Conservation (phyloP, 1,140 invertebrate genomes). For the Octopus bimaculoides region DNA sequence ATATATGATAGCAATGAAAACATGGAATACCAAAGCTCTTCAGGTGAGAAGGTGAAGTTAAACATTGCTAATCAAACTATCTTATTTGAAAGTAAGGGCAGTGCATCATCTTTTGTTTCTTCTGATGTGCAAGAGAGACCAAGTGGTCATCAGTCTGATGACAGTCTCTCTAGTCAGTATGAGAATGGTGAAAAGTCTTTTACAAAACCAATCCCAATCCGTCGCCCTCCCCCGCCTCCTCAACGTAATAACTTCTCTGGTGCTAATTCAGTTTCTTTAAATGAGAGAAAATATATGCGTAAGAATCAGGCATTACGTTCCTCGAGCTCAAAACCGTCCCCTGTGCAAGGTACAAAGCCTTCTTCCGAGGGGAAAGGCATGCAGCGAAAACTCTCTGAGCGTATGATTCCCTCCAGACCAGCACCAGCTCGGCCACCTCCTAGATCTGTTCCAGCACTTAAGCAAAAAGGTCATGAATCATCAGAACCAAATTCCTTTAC, state of each 20-base stretch:
- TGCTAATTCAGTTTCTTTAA: slow-evolving; percentile 12
- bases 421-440: slow-evolving; percentile 26
- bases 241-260: slow-evolving; percentile 20
- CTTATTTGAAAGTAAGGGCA: background rate
- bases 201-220: slow-evolving; percentile 13
- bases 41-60: background rate
- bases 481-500: slow-evolving; percentile 40
- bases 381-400: slow-evolving; percentile 2
- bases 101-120: background rate
- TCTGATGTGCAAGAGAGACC: slow-evolving; percentile 15
- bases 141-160: slow-evolving; percentile 15
- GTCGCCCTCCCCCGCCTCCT: slow-evolving; percentile 32
- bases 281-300: slow-evolving; percentile 30
- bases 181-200: background rate
- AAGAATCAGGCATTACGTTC: slow-evolving; percentile 42
- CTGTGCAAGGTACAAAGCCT: slow-evolving; percentile 13
- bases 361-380: background rate
- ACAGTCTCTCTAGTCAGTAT: background rate
- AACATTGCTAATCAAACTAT: slow-evolving; percentile 1
- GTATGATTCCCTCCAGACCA: slow-evolving; percentile 31
- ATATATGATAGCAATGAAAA: slow-evolving; percentile 3
- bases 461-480: background rate
- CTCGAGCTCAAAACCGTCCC: slow-evolving; percentile 30
- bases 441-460: slow-evolving; percentile 19
- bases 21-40: background rate